Percentiles rank a stretch among this genome's conserved stretches.
phyloP scores from a whole-genome alignment of 2,113 vertebrate species.

The Varanus salvator region DNA sequence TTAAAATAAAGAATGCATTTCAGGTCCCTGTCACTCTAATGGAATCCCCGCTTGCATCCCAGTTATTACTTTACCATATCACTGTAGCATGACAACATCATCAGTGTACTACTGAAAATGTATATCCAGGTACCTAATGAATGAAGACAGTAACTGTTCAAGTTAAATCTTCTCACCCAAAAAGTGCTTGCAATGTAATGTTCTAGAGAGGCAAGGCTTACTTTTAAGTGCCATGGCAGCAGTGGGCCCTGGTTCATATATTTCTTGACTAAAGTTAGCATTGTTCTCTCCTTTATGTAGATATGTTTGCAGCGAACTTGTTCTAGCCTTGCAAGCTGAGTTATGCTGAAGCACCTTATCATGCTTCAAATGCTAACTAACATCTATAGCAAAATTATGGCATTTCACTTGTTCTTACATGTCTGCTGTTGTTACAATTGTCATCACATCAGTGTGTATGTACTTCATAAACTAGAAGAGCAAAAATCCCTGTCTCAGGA shows the following conservation, averaged over 20 bases:
- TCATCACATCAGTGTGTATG: neutral
- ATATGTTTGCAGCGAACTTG: neutral
- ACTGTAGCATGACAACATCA: slow-evolving; percentile 9
- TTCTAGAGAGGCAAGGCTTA: neutral
- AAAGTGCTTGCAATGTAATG: neutral
- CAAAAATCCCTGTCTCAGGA: neutral
- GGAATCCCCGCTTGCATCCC: neutral
- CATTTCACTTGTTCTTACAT: neutral
- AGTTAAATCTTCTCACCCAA: neutral
- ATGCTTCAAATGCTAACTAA: neutral
- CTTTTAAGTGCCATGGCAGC: neutral
- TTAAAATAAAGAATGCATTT: slow-evolving; percentile 11
- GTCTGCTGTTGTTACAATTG: neutral
- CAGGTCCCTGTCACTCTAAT: neutral
- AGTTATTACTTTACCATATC: slow-evolving; percentile 3
- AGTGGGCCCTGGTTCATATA: neutral
- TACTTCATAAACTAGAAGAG: neutral
- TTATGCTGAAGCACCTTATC: neutral
- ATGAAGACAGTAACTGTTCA: neutral
- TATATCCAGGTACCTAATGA: neutral
- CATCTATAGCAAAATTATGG: neutral
- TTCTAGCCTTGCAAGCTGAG: neutral
- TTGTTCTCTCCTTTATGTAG: neutral
- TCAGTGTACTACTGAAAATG: neutral
- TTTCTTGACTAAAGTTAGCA: neutral